Evolutionary conservation across 2,113 vertebrate genomes (phyloP), one percentile per base, ranked within the genome.

Genomic region (Ariopsis seemanni): DNA sequence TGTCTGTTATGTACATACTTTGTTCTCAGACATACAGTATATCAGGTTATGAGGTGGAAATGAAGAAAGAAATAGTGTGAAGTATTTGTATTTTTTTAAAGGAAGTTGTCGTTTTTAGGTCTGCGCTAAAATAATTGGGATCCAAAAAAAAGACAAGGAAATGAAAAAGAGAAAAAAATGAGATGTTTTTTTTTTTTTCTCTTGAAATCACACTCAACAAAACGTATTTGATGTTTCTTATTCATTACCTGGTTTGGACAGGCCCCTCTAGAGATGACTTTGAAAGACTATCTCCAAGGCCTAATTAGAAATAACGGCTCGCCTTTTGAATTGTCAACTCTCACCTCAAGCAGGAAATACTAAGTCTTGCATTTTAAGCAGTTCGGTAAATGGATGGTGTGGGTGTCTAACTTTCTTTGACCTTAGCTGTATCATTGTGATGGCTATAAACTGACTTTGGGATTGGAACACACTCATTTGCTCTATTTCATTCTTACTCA

Each of bases 261-360:
- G 67, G 57, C 82, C 81, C 92, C 92, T 91, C 71, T 90, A 91
- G 93, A 92, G 65, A 84, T 52, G 87, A 88, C 94, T 95, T 95
- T 95, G 93, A 95, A 95, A 91, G 88, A 87, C 88, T 94, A 92
- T 95, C 94, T 95, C 91, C 88, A 20, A 94, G 95, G 94, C 94
- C 93, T 94, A 95, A 95, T 95, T 95, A 95, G 93, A 94, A 93
- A 91, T 85, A 89, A 93, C 86, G 84, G 90, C 88, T 94, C 91
- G 96, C 96, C 95, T 97, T 96, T 94, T 96, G 96, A 95, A 95
- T 96, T 95, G 96, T 96, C 96, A 96, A 95, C 96, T 95, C 96
- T 97, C 97, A 98, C 97, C 97, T 98, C 97, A 94, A 97, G 96
- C 96, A 96, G 94, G 96, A 95, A 94, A 97, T 92, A 96, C 94